These are phyloP conservation scores for Nymphalis polychloros DNA, from an alignment of 2,888 invertebrate genomes.

Conservation along the genomic window DNA sequence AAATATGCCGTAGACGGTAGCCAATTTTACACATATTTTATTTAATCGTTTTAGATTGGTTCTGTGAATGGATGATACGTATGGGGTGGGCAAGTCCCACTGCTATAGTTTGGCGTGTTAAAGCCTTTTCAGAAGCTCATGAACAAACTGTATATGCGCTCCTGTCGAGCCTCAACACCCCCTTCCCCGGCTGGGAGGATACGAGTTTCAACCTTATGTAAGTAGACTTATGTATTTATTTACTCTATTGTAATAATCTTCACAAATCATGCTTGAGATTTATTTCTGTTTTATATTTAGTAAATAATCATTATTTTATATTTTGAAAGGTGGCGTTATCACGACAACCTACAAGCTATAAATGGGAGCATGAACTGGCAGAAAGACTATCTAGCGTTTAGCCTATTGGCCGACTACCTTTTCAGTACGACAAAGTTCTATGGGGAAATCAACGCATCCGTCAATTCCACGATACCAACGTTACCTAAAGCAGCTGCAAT, in stretches of 20 bases:
- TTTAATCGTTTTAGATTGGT: slow-evolving; percentile 62
- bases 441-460: slow-evolving; percentile 69
- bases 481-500: slow-evolving; percentile 70
- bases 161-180: slow-evolving; percentile 78
- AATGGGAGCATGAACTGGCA: slow-evolving; percentile 81
- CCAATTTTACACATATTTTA: background rate
- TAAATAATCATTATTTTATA: too few relatives aligned
- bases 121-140: slow-evolving; percentile 80
- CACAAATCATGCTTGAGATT: too few relatives aligned
- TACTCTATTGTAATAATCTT: background rate
- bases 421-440: slow-evolving; percentile 75
- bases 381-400: slow-evolving; percentile 71
- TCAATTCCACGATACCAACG: slow-evolving; percentile 74
- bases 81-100: slow-evolving; percentile 87
- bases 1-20: too few relatives aligned
- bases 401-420: slow-evolving; percentile 71
- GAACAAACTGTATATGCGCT: slow-evolving; percentile 77
- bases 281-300: too few relatives aligned
- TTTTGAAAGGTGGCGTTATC: slow-evolving; percentile 73
- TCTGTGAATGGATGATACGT: slow-evolving; percentile 79
- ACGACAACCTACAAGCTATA: slow-evolving; percentile 74
- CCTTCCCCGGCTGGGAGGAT: slow-evolving; percentile 81
- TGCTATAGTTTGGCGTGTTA: slow-evolving; percentile 82
- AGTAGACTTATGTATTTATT: slow-evolving; percentile 43
- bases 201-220: slow-evolving; percentile 79